Evolutionary conservation across 2,113 vertebrate genomes (phyloP), one percentile per base, ranked within the genome.

Genomic region (Pterocles gutturalis): DNA sequence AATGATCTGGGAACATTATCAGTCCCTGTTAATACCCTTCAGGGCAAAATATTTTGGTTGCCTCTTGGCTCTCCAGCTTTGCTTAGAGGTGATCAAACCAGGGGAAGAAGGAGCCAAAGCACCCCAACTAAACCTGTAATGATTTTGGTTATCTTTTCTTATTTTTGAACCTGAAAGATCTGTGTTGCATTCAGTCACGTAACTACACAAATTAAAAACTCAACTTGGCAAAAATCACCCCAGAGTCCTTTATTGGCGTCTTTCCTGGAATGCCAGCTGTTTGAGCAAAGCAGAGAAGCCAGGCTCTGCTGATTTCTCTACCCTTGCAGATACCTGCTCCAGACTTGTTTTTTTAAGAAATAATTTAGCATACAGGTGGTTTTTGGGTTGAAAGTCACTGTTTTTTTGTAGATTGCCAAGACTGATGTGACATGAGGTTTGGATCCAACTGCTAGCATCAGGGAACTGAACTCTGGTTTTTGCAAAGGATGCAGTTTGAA

Each of bases 221-320:
- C 66, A 67, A 22, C 85, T 96, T 92, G 93, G 93, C 92, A 97
- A 88, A 89, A 86, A 75, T 73, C 18, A 1, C 58, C 83, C 66
- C 45, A 21, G 79, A 87, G 95, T 72, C 91, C 94, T 93, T 78
- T 88, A 80, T 0, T 97, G 97, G 97, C 96, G 0, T 12, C 60
- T 83, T 93, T 96, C 96, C 97, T 89, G 96, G 97, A 94, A 95
- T 86, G 94, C 96, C 97, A 97, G 95, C 96, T 98, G 97, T 94
- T 89, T 5, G 73, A 91, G 91, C 0, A 4, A 71, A 75, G 84
- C 91, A 87, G 90, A 83, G 51, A 82, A 86, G 80, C 92, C 95
- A 88, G 86, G 53, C 67, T 61, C 73, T 34, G 62, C 49, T 29
- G 13, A 51, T 93, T 97, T 90, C 80, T 89, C 83, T 91, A 28